Evolutionary conservation across 2,888 invertebrate species (phyloP), one percentile per base, ranked within the genome.

Genomic region (Meghimatium bilineatum): DNA sequence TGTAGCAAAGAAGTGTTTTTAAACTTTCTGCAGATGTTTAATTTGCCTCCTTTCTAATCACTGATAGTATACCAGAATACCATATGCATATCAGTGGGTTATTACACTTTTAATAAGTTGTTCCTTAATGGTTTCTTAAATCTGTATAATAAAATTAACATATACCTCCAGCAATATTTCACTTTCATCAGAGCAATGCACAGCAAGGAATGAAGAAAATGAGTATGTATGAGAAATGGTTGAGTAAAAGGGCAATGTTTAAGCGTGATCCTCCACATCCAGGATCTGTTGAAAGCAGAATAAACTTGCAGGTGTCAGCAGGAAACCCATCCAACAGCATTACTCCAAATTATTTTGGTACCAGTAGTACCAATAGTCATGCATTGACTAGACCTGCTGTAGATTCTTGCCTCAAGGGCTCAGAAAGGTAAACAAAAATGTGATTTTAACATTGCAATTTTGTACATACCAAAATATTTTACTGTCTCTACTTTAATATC

Each of bases 191-290:
- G 66, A 67, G 29, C 23, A n/a, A 34, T 69, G 52, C 36, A 29
- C 69, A 60, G 29, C 75, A 76, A 34, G 69, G 67, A n/a, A 77
- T n/a, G 20, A 85, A 80, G 72, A 86, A 82, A 76, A 82, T 81
- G 36, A 85, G 84, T 67, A 85, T 88, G 83, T 88, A 87, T 82
- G 88, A 88, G 52, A 88, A 88, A 75, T 88, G 87, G 87, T 83
- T 85, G 78, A 87, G 79, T 79, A 87, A 85, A 67, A 74, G 84
- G 26, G 36, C 86, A 75, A 29, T 83, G 69, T 81, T 84, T 56
- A 84, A 83, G 38, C 69, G 69, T 20, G 72, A 79, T 49, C 56
- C 71, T 60, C 29, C 38, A 20, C 56, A 49, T 52, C 26, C 36
- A 66, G 20, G 36, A 29, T 52, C 71, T 34, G 29, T 49, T 67